phyloP scores from a whole-genome alignment of 2,888 invertebrate genomes.

The Noctua pronuba region DNA sequence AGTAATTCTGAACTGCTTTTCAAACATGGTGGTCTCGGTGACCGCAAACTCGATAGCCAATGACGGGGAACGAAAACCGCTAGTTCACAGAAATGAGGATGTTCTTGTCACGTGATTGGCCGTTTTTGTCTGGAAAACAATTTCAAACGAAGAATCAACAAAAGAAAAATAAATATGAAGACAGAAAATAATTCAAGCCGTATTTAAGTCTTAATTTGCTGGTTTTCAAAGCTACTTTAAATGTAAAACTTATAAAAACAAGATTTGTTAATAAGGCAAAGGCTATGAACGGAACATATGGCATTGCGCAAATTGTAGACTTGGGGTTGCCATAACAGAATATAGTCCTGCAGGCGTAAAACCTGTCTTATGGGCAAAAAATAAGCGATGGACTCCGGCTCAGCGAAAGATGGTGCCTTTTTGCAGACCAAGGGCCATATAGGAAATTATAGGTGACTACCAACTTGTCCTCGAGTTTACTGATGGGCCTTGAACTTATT shows the following conservation, averaged over 20 bases:
- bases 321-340: constrained; percentile 57
- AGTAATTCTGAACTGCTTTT: constrained; percentile 70
- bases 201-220: constrained; percentile 18
- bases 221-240: constrained; percentile 27
- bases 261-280: constrained; percentile 61
- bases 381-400: constrained; percentile 36
- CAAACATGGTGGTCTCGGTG: constrained; percentile 68
- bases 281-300: constrained; percentile 39
- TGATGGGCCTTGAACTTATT: constrained; percentile 41
- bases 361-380: constrained; percentile 62
- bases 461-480: constrained; percentile 29
- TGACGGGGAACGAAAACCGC: constrained; percentile 75
- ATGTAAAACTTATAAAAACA: constrained; percentile 56
- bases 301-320: constrained; percentile 52
- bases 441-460: constrained; percentile 56
- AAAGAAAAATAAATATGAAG: constrained; percentile 11
- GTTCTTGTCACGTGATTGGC: constrained; percentile 44
- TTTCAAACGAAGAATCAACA: constrained; percentile 28
- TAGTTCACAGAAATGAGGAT: constrained; percentile 62
- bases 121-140: constrained; percentile 45
- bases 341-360: constrained; percentile 49
- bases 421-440: constrained; percentile 47
- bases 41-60: constrained; percentile 79
- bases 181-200: constrained; percentile 13
- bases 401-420: constrained; percentile 48